Evolutionary conservation across 1,140 invertebrate species (phyloP).

Genomic region (Gryon sp.): DNA sequence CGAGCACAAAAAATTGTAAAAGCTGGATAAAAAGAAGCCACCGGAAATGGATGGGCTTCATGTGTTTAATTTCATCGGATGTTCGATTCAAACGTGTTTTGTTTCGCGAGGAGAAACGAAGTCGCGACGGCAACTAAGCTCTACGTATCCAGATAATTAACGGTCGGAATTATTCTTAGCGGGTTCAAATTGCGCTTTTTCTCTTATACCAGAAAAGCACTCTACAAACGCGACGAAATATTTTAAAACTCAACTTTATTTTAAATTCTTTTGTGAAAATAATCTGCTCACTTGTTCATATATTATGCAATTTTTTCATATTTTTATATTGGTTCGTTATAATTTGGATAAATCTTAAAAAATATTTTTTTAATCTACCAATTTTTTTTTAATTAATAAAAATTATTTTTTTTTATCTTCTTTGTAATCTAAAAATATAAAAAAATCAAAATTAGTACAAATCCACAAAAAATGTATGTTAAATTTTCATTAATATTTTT

Average conservation of each 20-base stretch:
- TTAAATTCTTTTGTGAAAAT: conserved; percentile 41
- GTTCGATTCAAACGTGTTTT: conserved; percentile 49
- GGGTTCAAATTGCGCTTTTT: conserved; percentile 44
- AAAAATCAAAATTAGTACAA: too few species aligned
- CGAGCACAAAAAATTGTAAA: conserved; percentile 17
- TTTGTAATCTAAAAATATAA: too few species aligned
- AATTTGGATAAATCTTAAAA: too few species aligned
- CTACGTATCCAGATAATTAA: conserved; percentile 43
- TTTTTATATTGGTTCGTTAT: too few species aligned
- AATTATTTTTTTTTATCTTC: too few species aligned
- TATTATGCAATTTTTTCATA: neutral
- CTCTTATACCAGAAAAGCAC: conserved; percentile 13
- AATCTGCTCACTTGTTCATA: neutral
- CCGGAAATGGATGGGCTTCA: conserved; percentile 15
- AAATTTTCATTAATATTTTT: too few species aligned
- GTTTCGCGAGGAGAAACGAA: conserved; percentile 22
- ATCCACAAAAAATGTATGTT: too few species aligned
- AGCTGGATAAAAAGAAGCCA: conserved; percentile 2
- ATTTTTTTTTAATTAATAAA: too few species aligned
- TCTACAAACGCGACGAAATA: conserved; percentile 28
- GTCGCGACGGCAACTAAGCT: conserved; percentile 35
- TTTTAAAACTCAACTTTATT: conserved; percentile 21
- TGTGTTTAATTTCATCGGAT: conserved; percentile 38
- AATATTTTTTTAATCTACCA: too few species aligned
- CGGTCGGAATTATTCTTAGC: conserved; percentile 48